Evolutionary conservation across 1,140 invertebrate genomes (phyloP).

Genomic region (Macrosteles quadrilineatus): DNA sequence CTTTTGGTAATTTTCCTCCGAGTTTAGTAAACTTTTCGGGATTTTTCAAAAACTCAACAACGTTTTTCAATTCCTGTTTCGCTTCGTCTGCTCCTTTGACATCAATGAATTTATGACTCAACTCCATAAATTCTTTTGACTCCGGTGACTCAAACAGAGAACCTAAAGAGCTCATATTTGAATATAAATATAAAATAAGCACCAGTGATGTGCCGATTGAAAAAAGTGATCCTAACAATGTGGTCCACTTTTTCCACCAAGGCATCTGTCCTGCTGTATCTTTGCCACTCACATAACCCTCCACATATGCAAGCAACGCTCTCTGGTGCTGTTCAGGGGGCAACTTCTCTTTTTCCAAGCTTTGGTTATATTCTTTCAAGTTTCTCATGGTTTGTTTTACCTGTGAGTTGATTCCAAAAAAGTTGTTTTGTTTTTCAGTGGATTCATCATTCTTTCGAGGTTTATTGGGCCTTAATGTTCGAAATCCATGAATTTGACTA

Average conservation of each 20-base stretch:
- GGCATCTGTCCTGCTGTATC: neutral
- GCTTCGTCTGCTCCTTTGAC: constrained; percentile 25
- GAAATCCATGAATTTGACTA: constrained; percentile 1
- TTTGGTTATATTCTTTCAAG: neutral
- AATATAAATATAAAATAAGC: neutral
- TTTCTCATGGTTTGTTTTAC: neutral
- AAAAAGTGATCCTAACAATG: too few species aligned
- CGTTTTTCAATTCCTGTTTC: constrained; percentile 4
- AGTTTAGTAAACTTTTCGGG: constrained; percentile 5
- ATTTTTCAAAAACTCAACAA: neutral
- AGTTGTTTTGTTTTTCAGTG: neutral
- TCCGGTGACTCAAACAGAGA: neutral
- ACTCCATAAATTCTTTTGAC: neutral
- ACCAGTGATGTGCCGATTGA: neutral
- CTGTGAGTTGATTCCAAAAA: neutral
- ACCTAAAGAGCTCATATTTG: neutral
- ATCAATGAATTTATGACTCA: constrained; percentile 9
- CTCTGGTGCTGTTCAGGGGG: neutral
- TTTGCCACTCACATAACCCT: neutral
- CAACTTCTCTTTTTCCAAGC: neutral
- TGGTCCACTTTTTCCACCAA: neutral
- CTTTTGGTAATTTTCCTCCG: constrained; percentile 40
- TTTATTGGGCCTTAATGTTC: neutral
- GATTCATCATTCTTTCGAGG: neutral
- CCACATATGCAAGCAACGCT: neutral